A percentile compares a stretch with the other conserved stretches of the same genome.
These are phyloP conservation scores for Prietella phreatophila DNA, from an alignment of 2,113 vertebrate genomes.

Conservation along the genomic window DNA sequence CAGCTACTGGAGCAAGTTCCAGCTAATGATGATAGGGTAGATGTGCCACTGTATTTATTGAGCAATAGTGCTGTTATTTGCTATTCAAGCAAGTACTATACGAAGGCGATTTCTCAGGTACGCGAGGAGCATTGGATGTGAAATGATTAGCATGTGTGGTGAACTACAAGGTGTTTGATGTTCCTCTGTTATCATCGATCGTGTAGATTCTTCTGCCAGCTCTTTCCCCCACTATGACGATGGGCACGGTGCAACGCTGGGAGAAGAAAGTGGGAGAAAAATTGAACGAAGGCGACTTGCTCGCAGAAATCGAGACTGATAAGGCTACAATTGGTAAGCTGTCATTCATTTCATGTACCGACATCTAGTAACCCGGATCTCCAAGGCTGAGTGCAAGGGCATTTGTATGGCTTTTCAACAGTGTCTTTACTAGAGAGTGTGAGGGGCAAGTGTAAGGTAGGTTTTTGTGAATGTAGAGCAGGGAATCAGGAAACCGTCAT, in stretches of 20 bases:
- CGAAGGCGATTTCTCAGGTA: neutral
- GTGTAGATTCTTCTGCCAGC: constrained; percentile 87
- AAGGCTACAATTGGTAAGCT: constrained; percentile 95
- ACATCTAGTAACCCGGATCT: neutral
- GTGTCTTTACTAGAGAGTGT: neutral
- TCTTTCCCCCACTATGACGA: constrained; percentile 95
- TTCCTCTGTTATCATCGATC: constrained; percentile 19
- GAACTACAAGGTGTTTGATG: neutral
- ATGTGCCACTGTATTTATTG: no score
- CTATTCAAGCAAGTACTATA: neutral
- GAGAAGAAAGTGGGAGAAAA: constrained; percentile 99
- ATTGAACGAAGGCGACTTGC: constrained; percentile 89
- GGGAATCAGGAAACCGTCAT: neutral
- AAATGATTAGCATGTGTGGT: constrained; percentile 7
- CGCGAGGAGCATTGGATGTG: neutral
- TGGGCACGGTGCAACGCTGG: constrained; percentile 98
- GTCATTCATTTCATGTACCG: neutral
- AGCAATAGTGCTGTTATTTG: neutral
- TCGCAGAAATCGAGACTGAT: constrained; percentile 98
- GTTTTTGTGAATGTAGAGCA: neutral
- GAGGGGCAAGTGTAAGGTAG: neutral
- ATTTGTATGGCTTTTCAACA: neutral
- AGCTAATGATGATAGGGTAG: neutral
- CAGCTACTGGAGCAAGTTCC: neutral
- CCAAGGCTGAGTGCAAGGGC: neutral